Evolutionary conservation across 1,140 invertebrate genomes (phyloP), one percentile per base, ranked within the genome.

Genomic region (Scaptomyza hsui): DNA sequence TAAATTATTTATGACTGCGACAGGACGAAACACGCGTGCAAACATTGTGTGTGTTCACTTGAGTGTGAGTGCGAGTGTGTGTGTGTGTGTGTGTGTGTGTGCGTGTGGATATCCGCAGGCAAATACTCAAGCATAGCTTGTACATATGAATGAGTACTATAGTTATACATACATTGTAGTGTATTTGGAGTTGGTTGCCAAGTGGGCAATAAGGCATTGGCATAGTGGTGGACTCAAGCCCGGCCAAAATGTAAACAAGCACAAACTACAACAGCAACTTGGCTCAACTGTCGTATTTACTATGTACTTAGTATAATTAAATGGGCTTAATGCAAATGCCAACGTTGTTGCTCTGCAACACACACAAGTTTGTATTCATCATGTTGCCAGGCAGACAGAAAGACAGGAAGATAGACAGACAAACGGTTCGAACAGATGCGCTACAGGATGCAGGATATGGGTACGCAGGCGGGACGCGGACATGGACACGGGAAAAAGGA

Each of bases 281-380:
- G 47, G 18, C 56, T 52, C 61, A 60, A 1, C 37, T 68, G 69
- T 77, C 57, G 75, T 88, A 88, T 86, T 86, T 86, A 88, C 82
- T 82, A 70, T 89, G 82, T 86, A 88, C 82, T 86, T 88, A 86
- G 82, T 86, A 88, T 86, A 86, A 86, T 86, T 86, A 88, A 86
- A 86, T 88, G 75, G 82, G 63, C 75, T 77, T 81, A 88, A 88
- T 88, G 82, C 82, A 86, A 81, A 86, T 86, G 68, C 61, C 52
- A 24, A 64, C 21, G 18, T 41, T 35, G 29, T n/a, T 29, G 26
- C 26, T 37, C 51, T 39, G 26, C 26, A 2, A 21, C 19, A 9
- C 26, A 59, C 57, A 55, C 42, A 56, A 63, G 68, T 80, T 77
- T 72, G 63, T 78, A 80, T 78, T 82, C 74, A 81, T 82, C 78